phyloP scores from a whole-genome alignment of 2,888 invertebrate genomes.

The Ceramica pisi region DNA sequence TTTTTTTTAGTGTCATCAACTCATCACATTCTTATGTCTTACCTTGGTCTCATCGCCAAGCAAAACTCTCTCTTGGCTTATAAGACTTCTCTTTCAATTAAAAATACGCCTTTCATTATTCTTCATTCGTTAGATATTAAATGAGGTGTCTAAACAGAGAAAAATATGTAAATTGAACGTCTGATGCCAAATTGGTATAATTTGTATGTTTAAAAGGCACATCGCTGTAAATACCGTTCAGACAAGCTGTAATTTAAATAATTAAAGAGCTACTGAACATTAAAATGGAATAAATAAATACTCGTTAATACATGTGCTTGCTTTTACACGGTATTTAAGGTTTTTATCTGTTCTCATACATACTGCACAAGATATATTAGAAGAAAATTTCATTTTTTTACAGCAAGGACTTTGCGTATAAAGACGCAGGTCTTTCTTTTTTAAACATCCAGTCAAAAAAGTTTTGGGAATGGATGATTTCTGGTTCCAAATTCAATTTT shows the following conservation, averaged over 20 bases:
- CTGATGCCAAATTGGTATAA: slow-evolving; percentile 40
- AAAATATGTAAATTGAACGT: slow-evolving; percentile 53
- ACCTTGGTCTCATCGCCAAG: background rate
- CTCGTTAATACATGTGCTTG: slow-evolving; percentile 31
- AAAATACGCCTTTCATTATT: slow-evolving; percentile 2
- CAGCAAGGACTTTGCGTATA: background rate
- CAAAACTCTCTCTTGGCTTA: background rate
- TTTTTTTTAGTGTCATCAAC: too few relatives aligned
- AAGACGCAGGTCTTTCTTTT: too few relatives aligned
- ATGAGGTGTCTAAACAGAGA: background rate
- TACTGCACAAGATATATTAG: background rate
- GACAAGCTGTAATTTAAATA: slow-evolving; percentile 43
- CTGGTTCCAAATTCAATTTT: too few relatives aligned
- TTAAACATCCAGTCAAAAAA: too few relatives aligned
- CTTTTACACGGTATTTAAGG: slow-evolving; percentile 13
- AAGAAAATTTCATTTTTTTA: background rate
- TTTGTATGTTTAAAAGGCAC: slow-evolving; percentile 50
- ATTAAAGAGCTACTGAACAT: slow-evolving; percentile 36
- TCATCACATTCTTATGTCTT: too few relatives aligned
- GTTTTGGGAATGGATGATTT: too few relatives aligned
- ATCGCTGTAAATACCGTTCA: slow-evolving; percentile 30
- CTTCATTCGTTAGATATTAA: slow-evolving; percentile 7
- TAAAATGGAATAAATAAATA: slow-evolving; percentile 32
- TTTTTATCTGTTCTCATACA: slow-evolving; percentile 16
- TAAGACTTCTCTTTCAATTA: background rate